A percentile compares a stretch with the other conserved stretches of the same genome.
These are phyloP conservation scores for Dioctria rufipes DNA, from an alignment of 2,888 invertebrate genomes.

Conservation along the genomic window DNA sequence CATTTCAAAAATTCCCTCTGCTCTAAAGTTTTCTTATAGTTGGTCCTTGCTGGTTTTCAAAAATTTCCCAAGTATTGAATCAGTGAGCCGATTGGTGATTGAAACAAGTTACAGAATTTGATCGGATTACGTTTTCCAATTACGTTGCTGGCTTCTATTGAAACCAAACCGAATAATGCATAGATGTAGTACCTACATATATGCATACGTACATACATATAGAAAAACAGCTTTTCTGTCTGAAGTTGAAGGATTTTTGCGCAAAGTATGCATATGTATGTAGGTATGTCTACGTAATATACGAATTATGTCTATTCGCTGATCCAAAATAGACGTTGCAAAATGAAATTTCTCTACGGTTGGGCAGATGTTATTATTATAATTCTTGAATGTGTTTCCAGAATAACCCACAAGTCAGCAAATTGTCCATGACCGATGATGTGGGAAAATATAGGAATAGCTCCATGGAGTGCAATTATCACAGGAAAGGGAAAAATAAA, in stretches of 20 bases:
- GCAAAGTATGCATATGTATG: neutral
- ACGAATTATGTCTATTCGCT: neutral
- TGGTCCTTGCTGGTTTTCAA: neutral
- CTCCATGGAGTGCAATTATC: constrained; percentile 49
- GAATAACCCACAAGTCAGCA: constrained; percentile 39
- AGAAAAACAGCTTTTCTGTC: constrained; percentile 28
- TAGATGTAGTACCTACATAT: neutral
- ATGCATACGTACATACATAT: no score
- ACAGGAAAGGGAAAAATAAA: constrained; percentile 8
- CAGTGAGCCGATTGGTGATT: constrained; percentile 27
- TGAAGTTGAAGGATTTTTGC: constrained; percentile 24
- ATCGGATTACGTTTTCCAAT: constrained; percentile 53
- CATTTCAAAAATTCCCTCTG: neutral
- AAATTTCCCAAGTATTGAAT: constrained; percentile 4
- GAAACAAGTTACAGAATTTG: constrained; percentile 42
- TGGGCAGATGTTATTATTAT: constrained; percentile 6
- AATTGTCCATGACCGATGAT: constrained; percentile 15
- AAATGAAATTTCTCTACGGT: neutral
- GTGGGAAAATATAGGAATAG: constrained; percentile 20
- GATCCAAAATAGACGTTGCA: neutral
- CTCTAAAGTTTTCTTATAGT: neutral
- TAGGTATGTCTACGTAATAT: no score
- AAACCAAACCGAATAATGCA: constrained; percentile 39
- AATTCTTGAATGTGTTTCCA: constrained; percentile 28
- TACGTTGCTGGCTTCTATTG: constrained; percentile 18